These are phyloP conservation scores for Lamellibrachia columna DNA, from an alignment of 2,888 invertebrate genomes.

Conservation along the genomic window DNA sequence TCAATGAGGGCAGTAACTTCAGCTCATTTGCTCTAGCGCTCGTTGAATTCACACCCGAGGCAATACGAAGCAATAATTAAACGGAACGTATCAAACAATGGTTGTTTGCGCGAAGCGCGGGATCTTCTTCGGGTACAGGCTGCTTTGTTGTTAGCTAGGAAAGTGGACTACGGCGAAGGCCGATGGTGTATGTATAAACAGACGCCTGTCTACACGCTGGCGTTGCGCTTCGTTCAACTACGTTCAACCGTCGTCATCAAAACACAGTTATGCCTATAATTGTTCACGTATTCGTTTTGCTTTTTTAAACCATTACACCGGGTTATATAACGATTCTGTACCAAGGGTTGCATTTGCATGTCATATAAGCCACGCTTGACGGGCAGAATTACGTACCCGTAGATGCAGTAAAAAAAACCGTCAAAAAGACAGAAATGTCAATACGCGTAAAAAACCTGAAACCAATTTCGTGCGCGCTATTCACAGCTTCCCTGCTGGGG, in stretches of 20 bases:
- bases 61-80: background rate
- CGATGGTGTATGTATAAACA: background rate
- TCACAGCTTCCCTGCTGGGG: background rate
- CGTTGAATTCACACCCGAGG: background rate
- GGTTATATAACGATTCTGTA: background rate
- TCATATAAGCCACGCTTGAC: background rate
- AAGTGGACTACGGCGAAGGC: background rate
- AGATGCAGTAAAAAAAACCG: background rate
- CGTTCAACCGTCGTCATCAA: no score
- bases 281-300: no score
- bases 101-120: background rate
- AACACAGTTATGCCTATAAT: no score
- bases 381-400: background rate
- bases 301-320: no score
- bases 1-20: background rate
- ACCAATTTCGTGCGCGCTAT: background rate
- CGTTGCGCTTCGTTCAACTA: no score
- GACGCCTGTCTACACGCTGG: background rate
- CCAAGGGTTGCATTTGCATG: background rate
- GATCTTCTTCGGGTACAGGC: background rate
- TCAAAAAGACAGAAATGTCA: background rate
- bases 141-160: background rate
- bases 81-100: background rate
- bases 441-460: background rate
- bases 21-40: background rate